Base-by-base conservation (phyloP, 2,113 vertebrate genomes). In the Hippocampus comes region DNA sequence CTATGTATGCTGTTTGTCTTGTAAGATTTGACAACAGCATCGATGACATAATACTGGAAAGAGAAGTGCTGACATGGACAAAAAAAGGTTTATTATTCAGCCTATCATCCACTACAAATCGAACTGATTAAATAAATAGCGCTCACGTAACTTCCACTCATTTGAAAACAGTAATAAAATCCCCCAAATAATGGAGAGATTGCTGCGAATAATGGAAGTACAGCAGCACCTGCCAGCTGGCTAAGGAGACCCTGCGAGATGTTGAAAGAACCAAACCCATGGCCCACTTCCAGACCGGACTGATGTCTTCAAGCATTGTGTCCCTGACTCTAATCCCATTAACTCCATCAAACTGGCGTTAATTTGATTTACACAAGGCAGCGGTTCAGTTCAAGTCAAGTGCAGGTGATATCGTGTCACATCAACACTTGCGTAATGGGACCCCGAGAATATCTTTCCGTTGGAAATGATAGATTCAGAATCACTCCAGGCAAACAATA, bases 231-330 rank as follows among this genome's bases (percentile, higher is more conserved):
- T 89, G 87, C 88, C 89, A 91, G 87, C 84, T 90, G 87, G 87
- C 88, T 75, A 74, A 63, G 81, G 79, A 84, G 81, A 83, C 81
- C 82, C 85, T 74, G 81, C 77, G 73, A 80, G 78, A 86, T 81
- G 74, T 61, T 78, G 83, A 81, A 83, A 75, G 68, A 74, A 87
- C 76, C 70, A 59, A 77, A 87, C 80, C 68, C 68, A 70, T 90
- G 89, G 89, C 89, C 67, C 80, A 78, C 72, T 84, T 90, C 89
- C 88, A 91, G 81, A 78, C 42, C 73, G 82, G 87, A 89, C 83
- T 88, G 79, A 88, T 88, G 87, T 85, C 82, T 85, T 78, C 85
- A 84, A 38, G 78, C 84, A 76, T 82, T 81, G 78, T 87, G 86
- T 87, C 82, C 81, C 72, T 21, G 60, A 34, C 78, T 86, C 81